These are phyloP conservation scores for Leguminivora glycinivorella DNA, from an alignment of 1,140 invertebrate genomes.

Conservation along the genomic window DNA sequence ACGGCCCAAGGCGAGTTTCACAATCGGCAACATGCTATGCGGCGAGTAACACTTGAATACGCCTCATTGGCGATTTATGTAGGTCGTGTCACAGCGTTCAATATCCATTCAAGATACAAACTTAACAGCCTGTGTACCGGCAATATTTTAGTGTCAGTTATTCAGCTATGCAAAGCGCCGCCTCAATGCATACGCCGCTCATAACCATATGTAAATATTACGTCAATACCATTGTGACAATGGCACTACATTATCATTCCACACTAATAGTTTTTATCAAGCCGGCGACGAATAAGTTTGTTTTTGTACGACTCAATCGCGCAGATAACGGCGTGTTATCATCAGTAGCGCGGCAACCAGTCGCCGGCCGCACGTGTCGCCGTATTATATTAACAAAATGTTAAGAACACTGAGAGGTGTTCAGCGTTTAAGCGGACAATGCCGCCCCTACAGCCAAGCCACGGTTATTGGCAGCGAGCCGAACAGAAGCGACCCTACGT, in stretches of 20 bases:
- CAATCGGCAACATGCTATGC: slow-evolving; percentile 17
- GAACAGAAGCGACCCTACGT: slow-evolving; percentile 69
- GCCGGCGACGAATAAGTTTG: slow-evolving; percentile 63
- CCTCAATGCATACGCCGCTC: slow-evolving; percentile 20
- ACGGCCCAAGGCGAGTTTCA: slow-evolving; percentile 17
- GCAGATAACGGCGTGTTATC: slow-evolving; percentile 67
- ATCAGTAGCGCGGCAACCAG: slow-evolving; percentile 59
- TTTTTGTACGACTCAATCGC: slow-evolving; percentile 53
- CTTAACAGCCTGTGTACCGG: slow-evolving; percentile 10
- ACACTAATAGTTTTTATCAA: slow-evolving; percentile 63
- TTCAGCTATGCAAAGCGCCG: slow-evolving; percentile 32
- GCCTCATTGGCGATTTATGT: slow-evolving; percentile 21
- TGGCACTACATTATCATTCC: slow-evolving; percentile 54
- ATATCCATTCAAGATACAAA: slow-evolving; percentile 41
- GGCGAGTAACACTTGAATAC: slow-evolving; percentile 23
- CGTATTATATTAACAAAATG: slow-evolving; percentile 58
- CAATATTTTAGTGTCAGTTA: slow-evolving; percentile 32
- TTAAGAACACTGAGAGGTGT: slow-evolving; percentile 63
- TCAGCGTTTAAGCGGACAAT: slow-evolving; percentile 54
- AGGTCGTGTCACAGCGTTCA: slow-evolving; percentile 42
- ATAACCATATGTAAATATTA: slow-evolving; percentile 43
- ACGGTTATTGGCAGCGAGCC: slow-evolving; percentile 64
- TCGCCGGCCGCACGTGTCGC: slow-evolving; percentile 65
- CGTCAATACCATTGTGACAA: slow-evolving; percentile 46
- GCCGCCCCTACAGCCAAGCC: slow-evolving; percentile 57